Evolutionary conservation across 2,113 vertebrate species (phyloP), one percentile per base, ranked within the genome.

Genomic region (Henicopernis longicauda): DNA sequence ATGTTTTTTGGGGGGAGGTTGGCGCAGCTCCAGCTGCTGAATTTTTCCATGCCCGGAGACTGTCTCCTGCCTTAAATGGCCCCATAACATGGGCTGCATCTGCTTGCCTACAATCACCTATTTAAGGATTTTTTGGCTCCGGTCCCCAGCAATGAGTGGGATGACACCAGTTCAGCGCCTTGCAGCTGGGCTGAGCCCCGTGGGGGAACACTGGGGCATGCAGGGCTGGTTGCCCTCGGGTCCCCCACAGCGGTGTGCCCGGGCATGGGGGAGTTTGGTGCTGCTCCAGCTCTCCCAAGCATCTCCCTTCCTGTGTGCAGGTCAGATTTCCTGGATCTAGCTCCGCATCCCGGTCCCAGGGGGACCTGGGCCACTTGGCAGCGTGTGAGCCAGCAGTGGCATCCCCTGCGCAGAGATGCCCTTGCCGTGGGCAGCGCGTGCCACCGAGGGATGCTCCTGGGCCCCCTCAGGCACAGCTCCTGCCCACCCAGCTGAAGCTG

Each of bases 181-280:
- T 6, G 4, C 29, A 42, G 63, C 40, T 49, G 65, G 45, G 36
- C 42, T 74, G 12, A 88, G 42, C 66, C 45, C 38, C 0, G 0
- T 7, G 11, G 7, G 12, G 45, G 14, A 7, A 23, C 2, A 4
- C 66, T 79, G 79, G 25, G n/a, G 38, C 52, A 63, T 7, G 0
- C 0, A 4, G 36, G 11, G 40, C 45, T 84, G 62, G 34, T 54
- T 82, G 73, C 18, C 25, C 17, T 49, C 32, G 23, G 29, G 47
- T 69, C 19, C 9, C 50, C 14, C 0, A 0, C 34, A 57, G 49
- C 1, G 0, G 10, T 17, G 31, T 86, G 36, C 20, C 25, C 2
- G 2, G 38, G 13, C 29, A 32, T 0, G 1, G 71, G 38, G n/a
- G 22, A 38, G 21, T 55, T 29, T 0, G 0, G 21, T 36, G 47